These are phyloP conservation scores for Rhimphoctona megacephalus DNA, from an alignment of 2,888 invertebrate species.

Conservation along the genomic window DNA sequence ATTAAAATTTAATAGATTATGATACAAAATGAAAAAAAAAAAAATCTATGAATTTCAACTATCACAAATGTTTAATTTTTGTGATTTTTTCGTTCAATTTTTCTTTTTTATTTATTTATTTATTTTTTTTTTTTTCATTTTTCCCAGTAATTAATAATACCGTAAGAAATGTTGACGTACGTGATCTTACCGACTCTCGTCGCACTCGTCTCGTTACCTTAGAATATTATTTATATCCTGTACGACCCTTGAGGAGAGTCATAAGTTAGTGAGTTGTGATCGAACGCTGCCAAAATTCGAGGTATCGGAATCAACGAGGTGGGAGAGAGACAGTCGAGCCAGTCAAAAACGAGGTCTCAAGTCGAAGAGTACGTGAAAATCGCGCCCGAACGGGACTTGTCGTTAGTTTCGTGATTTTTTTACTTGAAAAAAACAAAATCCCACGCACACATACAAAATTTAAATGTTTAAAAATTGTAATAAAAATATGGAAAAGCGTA, in stretches of 20 bases:
- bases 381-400: slow-evolving; percentile 34
- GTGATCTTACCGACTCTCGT: slow-evolving; percentile 21
- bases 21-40: too few species aligned
- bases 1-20: too few species aligned
- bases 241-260: slow-evolving; percentile 68
- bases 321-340: slow-evolving; percentile 32
- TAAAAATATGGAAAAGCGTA: background rate
- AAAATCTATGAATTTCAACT: background rate
- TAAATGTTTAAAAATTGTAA: background rate
- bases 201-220: slow-evolving; percentile 5
- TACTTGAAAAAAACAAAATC: slow-evolving; percentile 1
- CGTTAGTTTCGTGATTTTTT: slow-evolving; percentile 52
- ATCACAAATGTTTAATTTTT: background rate
- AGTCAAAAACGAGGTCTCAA: slow-evolving; percentile 68
- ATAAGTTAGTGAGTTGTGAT: slow-evolving; percentile 65
- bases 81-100: background rate
- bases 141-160: too few species aligned
- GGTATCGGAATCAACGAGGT: slow-evolving; percentile 48
- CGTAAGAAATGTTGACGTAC: background rate
- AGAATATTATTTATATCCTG: slow-evolving; percentile 68
- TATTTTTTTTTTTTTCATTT: background rate
- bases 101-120: too few species aligned
- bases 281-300: slow-evolving; percentile 66
- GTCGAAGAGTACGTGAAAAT: slow-evolving; percentile 50
- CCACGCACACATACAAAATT: background rate